Conservation (phyloP, 1,140 invertebrate genomes). For the Achatina immaculata region DNA sequence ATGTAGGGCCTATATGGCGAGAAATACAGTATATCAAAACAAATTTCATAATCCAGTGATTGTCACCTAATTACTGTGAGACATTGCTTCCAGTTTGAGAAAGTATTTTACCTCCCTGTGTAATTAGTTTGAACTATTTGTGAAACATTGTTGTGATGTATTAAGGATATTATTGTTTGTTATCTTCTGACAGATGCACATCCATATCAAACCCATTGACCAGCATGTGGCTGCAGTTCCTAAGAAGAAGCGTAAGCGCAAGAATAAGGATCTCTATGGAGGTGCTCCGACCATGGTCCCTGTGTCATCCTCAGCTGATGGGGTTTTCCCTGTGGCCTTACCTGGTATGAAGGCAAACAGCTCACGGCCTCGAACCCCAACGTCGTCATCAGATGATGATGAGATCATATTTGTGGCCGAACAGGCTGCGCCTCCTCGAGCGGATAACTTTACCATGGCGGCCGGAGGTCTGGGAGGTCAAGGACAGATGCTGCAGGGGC, state of each 20-base stretch:
- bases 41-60: too few relatives aligned
- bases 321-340: constrained; percentile 21
- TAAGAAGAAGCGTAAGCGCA: constrained; percentile 44
- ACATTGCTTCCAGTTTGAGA: too few relatives aligned
- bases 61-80: too few relatives aligned
- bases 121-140: too few relatives aligned
- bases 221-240: constrained; percentile 27
- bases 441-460: constrained; percentile 29
- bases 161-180: too few relatives aligned
- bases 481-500: constrained; percentile 33
- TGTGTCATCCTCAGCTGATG: constrained; percentile 33
- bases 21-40: too few relatives aligned
- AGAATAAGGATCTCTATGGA: constrained; percentile 49
- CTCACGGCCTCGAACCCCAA: constrained; percentile 28
- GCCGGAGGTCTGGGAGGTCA: constrained; percentile 28
- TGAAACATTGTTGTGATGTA: too few relatives aligned
- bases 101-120: too few relatives aligned
- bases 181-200: constrained; percentile 52
- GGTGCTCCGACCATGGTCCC: constrained; percentile 50
- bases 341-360: constrained; percentile 26
- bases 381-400: constrained; percentile 40
- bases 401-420: constrained; percentile 39
- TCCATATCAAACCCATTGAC: constrained; percentile 52
- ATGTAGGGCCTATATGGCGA: too few relatives aligned
- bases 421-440: constrained; percentile 21